Evolutionary conservation across 2,888 invertebrate genomes (phyloP), one percentile per base, ranked within the genome.

Genomic region (Diploptera punctata): DNA sequence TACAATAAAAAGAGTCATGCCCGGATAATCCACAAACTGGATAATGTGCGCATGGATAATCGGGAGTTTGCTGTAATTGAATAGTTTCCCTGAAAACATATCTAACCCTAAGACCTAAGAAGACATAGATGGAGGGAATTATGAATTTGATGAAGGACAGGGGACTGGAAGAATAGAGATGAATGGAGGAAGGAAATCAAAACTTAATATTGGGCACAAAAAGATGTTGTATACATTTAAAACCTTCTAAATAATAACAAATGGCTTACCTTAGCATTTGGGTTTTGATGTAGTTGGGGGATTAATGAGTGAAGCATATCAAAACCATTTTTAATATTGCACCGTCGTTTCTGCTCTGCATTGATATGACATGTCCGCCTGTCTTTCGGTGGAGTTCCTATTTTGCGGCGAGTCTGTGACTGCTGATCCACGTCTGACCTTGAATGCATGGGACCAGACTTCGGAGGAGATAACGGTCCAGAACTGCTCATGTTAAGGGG

Each of bases 251-350:
- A 38, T 13, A 1, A 26, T 29, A 24, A 44, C 16, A 16, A 19
- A 10, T 54, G 5, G 26, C 49, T 79, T 80, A 93, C 92, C 88
- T 97, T 97, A 5, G 94, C 91, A 81, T 93, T 94, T 24, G 97
- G 94, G 84, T 94, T 97, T 80, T 93, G 91, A 82, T 91, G 93
- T 72, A 98, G 87, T 77, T 96, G 93, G 29, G 98, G 98, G 80
- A 98, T 96, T 73, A 98, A 88, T 74, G 93, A 91, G 82, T 97
- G 95, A 76, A 98, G 87, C 83, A 93, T 93, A 83, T 98, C 98
- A 83, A 98, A 98, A 47, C 98, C 98, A 82, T 94, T 95, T 84
- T 98, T 98, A 79, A 98, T 97, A 82, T 97, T 98, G 82, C 94
- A 97, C 69, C 98, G 88, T 43, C 98, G 88, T 83, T 98, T 98